Base-by-base conservation (phyloP, 2,888 invertebrate genomes). In the Meliscaeva auricollis region DNA sequence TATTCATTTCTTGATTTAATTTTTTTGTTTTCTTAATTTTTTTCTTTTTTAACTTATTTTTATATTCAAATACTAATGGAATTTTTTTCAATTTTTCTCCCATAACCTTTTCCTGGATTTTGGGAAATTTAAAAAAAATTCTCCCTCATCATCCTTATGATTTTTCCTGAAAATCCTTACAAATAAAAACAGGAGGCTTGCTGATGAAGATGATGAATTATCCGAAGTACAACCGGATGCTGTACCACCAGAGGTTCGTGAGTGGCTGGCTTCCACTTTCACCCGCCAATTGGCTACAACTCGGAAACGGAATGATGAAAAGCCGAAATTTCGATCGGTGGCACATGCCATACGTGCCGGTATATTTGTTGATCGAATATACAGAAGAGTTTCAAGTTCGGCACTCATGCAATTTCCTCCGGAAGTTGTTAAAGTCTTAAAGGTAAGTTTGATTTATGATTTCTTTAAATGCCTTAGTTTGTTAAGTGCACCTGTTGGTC, bases 221-320 rank as follows among this genome's bases (percentile, higher is more conserved):
- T 97, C 98, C 54, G 98, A 98, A 92, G 98, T 98, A 74, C 98
- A 98, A 90, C 98, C 98, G 72, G 98, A 98, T 91, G 97, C 98
- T 11, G 98, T 98, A 66, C 98, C 98, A 48, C 97, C 96, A 81
- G 98, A 98, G 92, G 98, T 98, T 52, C 95, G 98, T 88, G 98
- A 98, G 92, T 98, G 98, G 98, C 93, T 98, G 91, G 98, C 98
- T 79, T 96, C 98, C 81, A 98, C 98, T 56, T 98, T 98, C 93
- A 99, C 98, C 44, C 94, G 98, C 87, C 97, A 97, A 92, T 93
- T 96, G 93, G 96, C 95, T 83, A 96, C 96, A 78, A 95, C 96
- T 75, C 94, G 96, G 88, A 94, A 95, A 90, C 95, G 94, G 92
- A 94, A 94, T 38, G 96, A 96, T 89, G 96, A 96, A 92, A 96